phyloP scores from a whole-genome alignment of 23 tunicate species.

The Trididemnum nubilum region DNA sequence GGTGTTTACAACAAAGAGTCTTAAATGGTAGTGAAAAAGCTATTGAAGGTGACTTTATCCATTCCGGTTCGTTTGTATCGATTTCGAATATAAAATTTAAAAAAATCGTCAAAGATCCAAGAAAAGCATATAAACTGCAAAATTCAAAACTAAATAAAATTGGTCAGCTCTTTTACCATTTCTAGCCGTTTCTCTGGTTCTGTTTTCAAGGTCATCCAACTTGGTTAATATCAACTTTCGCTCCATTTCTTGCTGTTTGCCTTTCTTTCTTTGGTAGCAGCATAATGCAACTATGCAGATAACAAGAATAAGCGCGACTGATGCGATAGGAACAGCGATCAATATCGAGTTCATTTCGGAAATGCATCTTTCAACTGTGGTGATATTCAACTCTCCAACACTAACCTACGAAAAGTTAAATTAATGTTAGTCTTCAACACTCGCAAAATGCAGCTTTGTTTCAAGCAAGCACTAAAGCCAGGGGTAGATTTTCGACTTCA shows the following conservation, averaged over 20 bases:
- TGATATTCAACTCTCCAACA: background rate
- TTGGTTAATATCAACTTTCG: slow-evolving; percentile 52
- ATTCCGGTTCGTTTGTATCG: too few species aligned
- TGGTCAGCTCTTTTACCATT: slow-evolving; percentile 75
- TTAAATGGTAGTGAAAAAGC: too few species aligned
- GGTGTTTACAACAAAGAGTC: too few species aligned
- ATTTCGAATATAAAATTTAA: too few species aligned
- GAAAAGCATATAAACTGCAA: background rate
- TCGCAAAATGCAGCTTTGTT: too few species aligned
- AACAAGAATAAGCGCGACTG: slow-evolving; percentile 43
- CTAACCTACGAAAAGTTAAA: background rate
- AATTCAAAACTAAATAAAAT: background rate
- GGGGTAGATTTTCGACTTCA: too few species aligned
- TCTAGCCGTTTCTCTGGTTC: slow-evolving; percentile 86
- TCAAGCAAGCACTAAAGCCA: too few species aligned
- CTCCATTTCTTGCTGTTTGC: slow-evolving; percentile 47
- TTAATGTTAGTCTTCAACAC: too few species aligned
- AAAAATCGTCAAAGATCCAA: too few species aligned
- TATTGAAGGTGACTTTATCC: too few species aligned
- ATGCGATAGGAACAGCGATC: slow-evolving; percentile 9
- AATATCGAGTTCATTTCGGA: background rate
- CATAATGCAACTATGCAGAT: slow-evolving; percentile 29
- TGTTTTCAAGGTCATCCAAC: slow-evolving; percentile 89
- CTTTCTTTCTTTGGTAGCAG: slow-evolving; percentile 20
- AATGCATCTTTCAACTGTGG: background rate